Evolutionary conservation across 2,797 vertebrate species (phyloP), one percentile per base, ranked within the genome.

Genomic region (Rallus crepitans): DNA sequence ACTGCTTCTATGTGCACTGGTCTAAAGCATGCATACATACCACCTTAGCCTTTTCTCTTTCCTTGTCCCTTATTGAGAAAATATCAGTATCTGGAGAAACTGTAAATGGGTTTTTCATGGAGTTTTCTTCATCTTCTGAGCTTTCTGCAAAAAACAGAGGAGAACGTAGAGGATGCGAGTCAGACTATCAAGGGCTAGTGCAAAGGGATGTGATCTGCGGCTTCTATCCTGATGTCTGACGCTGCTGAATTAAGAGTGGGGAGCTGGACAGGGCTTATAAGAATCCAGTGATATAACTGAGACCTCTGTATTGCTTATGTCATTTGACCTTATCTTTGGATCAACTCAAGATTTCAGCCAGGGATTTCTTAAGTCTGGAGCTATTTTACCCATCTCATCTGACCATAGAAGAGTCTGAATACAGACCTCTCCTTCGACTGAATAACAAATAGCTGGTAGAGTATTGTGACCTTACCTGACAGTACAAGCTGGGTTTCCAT

Each of bases 101-200:
- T 88, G 97, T 98, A 96, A 99, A 99, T 6, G 99, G 99, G 50
- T 99, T 99, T 90, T 88, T 84, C 40, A 31, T 52, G 13, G 35
- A 4, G 1, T 15, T 65, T 66, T 53, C 53, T 71, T 92, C 83
- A 48, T 73, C 59, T n/a, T 75, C 73, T 65, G 65, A 8, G 28
- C 14, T 89, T 78, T 75, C 96, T 96, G 69, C 9, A 85, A 89
- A 9, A 9, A 27, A 53, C 15, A 15, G 48, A 47, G 70, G 53
- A 64, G 16, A 25, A 37, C 7, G 25, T 28, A 80, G 83, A 79
- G 84, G 60, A 45, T 0, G 2, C 1, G 6, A 87, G 55, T 33
- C 45, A 80, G 64, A 53, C 17, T 16, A n/a, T 64, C 20, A 68
- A 16, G 48, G 57, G 11, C 6, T 24, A 21, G 25, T 28, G 52